Evolutionary conservation across 2,888 invertebrate species (phyloP).

Genomic region (Ormyrus pomaceus): DNA sequence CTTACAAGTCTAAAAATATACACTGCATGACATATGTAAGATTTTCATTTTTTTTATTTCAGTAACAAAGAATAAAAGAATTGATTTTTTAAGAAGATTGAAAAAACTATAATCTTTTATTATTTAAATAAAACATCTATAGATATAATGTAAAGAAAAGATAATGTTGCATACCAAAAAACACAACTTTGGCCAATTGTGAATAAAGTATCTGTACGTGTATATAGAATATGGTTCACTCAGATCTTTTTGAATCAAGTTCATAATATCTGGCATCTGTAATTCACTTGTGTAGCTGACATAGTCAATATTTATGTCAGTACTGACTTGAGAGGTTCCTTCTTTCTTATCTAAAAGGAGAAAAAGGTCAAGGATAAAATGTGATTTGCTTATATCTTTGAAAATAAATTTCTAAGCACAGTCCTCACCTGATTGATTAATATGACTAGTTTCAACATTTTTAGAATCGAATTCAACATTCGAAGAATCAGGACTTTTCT

Average conservation of each 20-base stretch:
- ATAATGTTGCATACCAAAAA: slow-evolving; percentile 84
- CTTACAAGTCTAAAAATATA: too few species aligned
- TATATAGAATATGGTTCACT: slow-evolving; percentile 99
- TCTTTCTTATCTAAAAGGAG: slow-evolving; percentile 46
- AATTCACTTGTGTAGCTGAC: slow-evolving; percentile 94
- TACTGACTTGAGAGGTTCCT: slow-evolving; percentile 62
- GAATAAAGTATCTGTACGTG: slow-evolving; percentile 99
- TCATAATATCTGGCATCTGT: slow-evolving; percentile 99
- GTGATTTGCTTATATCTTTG: neutral
- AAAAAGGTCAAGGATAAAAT: neutral
- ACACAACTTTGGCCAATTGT: slow-evolving; percentile 99
- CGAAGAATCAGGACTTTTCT: slow-evolving; percentile 61
- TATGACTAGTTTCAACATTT: slow-evolving; percentile 71
- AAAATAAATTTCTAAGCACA: slow-evolving; percentile 18
- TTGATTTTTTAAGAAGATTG: slow-evolving; percentile 22
- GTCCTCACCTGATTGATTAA: slow-evolving; percentile 68
- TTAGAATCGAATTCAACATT: slow-evolving; percentile 61
- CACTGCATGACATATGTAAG: too few species aligned
- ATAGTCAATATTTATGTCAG: slow-evolving; percentile 77
- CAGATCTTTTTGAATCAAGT: slow-evolving; percentile 98
- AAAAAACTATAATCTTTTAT: slow-evolving; percentile 1
- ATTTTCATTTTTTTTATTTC: too few species aligned
- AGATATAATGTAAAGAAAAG: slow-evolving; percentile 9
- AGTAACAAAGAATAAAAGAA: neutral
- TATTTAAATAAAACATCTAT: neutral